phyloP scores from a whole-genome alignment of 1,140 invertebrate genomes.

The Macrotrachela quadricornifera region DNA sequence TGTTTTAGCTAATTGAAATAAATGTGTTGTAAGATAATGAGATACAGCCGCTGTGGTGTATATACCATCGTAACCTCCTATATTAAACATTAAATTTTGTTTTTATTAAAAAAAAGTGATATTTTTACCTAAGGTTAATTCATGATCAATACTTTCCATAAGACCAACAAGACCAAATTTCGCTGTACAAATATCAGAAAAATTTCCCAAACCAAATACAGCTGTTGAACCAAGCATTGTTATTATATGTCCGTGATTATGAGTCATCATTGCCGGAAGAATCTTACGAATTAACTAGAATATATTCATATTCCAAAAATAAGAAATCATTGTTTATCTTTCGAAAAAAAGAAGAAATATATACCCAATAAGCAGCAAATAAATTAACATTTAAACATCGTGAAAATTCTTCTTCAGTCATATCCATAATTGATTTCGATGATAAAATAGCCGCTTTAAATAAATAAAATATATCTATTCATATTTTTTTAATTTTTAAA shows the following conservation, averaged over 20 bases:
- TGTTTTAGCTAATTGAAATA: constrained; percentile 2
- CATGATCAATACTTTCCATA: constrained; percentile 6
- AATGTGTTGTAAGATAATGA: background rate
- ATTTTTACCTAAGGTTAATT: background rate
- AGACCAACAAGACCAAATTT: constrained; percentile 7
- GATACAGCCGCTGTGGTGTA: constrained; percentile 1
- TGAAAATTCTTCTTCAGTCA: constrained; percentile 6
- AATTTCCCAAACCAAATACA: constrained; percentile 17
- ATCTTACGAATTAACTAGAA: constrained; percentile 40
- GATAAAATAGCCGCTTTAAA: background rate
- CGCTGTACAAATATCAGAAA: constrained; percentile 8
- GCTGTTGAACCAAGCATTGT: constrained; percentile 81
- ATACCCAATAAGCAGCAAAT: constrained; percentile 2
- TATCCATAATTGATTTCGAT: constrained; percentile 3
- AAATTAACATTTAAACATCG: constrained; percentile 1
- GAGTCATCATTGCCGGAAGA: constrained; percentile 56
- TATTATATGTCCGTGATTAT: constrained; percentile 72
- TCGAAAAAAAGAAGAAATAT: too few relatives aligned
- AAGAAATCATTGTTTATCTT: too few relatives aligned
- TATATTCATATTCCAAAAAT: too few relatives aligned
- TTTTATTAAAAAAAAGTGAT: too few relatives aligned
- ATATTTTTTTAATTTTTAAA: too few relatives aligned
- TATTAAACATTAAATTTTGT: too few relatives aligned
- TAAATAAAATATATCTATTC: too few relatives aligned
- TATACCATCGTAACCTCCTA: constrained; percentile 6